These are phyloP conservation scores for Nyctibius grandis DNA, from an alignment of 2,797 vertebrate species.

Conservation along the genomic window DNA sequence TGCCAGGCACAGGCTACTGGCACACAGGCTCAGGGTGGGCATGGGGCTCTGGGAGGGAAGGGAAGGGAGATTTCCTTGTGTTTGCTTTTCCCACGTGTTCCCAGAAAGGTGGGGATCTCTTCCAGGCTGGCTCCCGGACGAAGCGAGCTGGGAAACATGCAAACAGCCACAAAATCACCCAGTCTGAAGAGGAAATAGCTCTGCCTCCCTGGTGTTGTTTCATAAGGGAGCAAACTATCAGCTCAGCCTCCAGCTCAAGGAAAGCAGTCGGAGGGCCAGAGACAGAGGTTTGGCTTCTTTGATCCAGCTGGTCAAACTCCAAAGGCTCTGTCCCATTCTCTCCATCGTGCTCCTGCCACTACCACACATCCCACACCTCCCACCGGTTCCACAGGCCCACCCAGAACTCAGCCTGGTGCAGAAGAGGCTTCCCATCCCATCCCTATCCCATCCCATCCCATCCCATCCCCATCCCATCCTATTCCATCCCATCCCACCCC, in stretches of 20 bases:
- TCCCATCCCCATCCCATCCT: neutral
- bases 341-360: neutral
- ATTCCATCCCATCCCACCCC: neutral
- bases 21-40: neutral
- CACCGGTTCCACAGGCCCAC: neutral
- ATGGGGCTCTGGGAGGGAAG: neutral
- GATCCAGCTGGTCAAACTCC: neutral
- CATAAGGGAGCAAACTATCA: neutral
- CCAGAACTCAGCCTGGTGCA: neutral
- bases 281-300: neutral
- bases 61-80: neutral
- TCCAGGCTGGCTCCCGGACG: neutral
- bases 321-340: neutral
- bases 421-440: neutral
- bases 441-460: no score
- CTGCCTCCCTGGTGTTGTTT: neutral
- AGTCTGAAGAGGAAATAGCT: neutral
- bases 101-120: neutral
- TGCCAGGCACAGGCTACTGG: neutral
- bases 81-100: neutral
- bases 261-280: neutral
- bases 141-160: neutral
- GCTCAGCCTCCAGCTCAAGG: neutral
- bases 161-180: neutral
- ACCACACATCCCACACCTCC: neutral